Base-by-base conservation (phyloP, 2,797 vertebrate genomes). In the Onychomys arenicola region DNA sequence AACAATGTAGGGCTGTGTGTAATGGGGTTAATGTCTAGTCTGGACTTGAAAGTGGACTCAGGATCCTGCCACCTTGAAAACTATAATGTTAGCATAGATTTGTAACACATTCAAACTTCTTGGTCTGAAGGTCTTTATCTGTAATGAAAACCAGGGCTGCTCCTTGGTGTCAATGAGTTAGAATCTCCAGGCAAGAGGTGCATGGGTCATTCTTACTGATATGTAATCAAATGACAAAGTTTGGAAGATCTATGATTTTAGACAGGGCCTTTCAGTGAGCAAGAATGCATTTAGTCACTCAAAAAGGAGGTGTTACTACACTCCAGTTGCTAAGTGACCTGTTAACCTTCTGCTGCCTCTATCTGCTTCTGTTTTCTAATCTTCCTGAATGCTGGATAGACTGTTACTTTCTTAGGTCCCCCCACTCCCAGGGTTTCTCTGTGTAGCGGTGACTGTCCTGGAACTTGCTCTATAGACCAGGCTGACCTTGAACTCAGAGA, bases 211-310 rank as follows among this genome's bases (percentile, higher is more conserved):
- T 93, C 75, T 95, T 93, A 23, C 19, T 8, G 23, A 78, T 55
- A 23, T 0, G 55, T 63, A 9, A 94, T 88, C 37, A 94, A 83
- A 75, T 69, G 93, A 46, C 29, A 73, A 67, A n/a, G 6, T 75
- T 95, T 93, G 86, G 23, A 69, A 90, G 23, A 65, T 52, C 52
- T 87, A 0, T 81, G 57, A 59, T 77, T 96, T 95, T 93, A 88
- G 63, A 76, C 9, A 96, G 76, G 59, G 0, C 55, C 82, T 82
- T 73, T 94, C 78, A 96, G 76, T 90, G 52, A 89, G 29, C 92
- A 92, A 92, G 61, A 95, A 86, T 87, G 85, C 8, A 93, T 9
- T 40, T 40, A 97, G 69, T 92, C n/a, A 43, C 34, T 92, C 61
- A 82, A 27, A 92, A 89, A 89, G 40, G 67, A 96, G 27, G 5